Evolutionary conservation across 2,888 invertebrate species (phyloP), one percentile per base, ranked within the genome.

Genomic region (Punctoribates punctum): DNA sequence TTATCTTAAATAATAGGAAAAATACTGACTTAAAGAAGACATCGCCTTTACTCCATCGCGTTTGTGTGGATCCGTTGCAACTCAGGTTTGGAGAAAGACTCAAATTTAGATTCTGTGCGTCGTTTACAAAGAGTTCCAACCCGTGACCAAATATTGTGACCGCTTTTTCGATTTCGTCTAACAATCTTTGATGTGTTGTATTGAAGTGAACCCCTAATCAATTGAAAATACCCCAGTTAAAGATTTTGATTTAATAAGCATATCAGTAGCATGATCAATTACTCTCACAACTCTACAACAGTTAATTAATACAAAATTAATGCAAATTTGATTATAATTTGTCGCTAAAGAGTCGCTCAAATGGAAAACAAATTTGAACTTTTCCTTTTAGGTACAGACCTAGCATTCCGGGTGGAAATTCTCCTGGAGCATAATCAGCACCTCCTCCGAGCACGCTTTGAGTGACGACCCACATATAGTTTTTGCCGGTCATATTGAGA

Each of bases 391-490:
- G 23, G 15, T 20, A 57, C 79, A 78, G 51, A 92, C 92, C 95
- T 74, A 95, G 86, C 93, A 94, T 94, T 76, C 95, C 95, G 42
- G 94, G 90, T 0, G 94, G 94, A 84, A 94, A 94, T 83, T 92
- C 89, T 73, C 88, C 86, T 11, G 89, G 88, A 82, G 91, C 90
- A 73, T 78, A 79, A 81, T 91, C 91, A 81, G 92, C 92, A 73
- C 82, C 82, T 23, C 81, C 79, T n/a, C 84, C 83, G 77, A 95
- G 91, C 80, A 94, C 94, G 83, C 93, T 93, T 84, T 96, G 96
- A 73, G 95, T 95, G 25, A 94, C 96, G 77, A 96, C 94, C 96
- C 96, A 96, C 13, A 96, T 93, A 84, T 95, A 96, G 84, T 94
- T 94, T 84, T 94, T 94, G 11, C 92, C 92, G 11, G 81, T 92